These are phyloP conservation scores for Mohoua ochrocephala DNA, from an alignment of 2,113 vertebrate species.

Conservation along the genomic window DNA sequence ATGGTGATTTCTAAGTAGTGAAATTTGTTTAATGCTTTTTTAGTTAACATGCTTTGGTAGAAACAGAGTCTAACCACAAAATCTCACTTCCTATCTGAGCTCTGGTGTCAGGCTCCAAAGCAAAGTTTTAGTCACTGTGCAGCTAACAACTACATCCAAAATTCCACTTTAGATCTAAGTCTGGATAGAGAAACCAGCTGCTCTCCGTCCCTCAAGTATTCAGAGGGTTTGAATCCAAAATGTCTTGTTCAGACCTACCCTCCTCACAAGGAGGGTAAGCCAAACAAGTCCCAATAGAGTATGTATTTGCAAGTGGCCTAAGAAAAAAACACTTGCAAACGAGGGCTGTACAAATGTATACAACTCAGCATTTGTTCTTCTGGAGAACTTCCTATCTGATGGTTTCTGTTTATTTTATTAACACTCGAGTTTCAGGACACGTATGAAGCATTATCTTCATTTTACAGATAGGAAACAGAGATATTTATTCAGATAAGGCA, in stretches of 20 bases:
- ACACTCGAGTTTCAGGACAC: background rate
- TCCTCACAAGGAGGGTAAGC: background rate
- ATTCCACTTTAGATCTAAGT: background rate
- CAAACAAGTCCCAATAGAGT: background rate
- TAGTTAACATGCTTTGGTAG: background rate
- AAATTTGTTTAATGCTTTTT: background rate
- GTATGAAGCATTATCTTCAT: background rate
- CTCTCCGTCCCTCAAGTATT: background rate
- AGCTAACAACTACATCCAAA: background rate
- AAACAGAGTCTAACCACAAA: background rate
- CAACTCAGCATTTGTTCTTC: background rate
- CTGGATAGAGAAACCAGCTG: background rate
- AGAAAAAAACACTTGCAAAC: background rate
- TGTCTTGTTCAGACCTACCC: background rate
- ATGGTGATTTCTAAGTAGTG: background rate
- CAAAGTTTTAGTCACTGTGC: background rate
- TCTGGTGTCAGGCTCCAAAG: background rate
- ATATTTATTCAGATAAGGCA: conserved; percentile 31
- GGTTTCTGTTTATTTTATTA: conserved; percentile 10
- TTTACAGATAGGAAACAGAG: conserved; percentile 11
- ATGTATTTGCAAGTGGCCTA: background rate
- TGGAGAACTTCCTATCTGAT: background rate
- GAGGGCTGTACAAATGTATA: background rate
- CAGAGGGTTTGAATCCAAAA: background rate
- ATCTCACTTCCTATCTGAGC: background rate